Conservation (phyloP, 2,797 vertebrate genomes). For the Anguilla pacifica region DNA sequence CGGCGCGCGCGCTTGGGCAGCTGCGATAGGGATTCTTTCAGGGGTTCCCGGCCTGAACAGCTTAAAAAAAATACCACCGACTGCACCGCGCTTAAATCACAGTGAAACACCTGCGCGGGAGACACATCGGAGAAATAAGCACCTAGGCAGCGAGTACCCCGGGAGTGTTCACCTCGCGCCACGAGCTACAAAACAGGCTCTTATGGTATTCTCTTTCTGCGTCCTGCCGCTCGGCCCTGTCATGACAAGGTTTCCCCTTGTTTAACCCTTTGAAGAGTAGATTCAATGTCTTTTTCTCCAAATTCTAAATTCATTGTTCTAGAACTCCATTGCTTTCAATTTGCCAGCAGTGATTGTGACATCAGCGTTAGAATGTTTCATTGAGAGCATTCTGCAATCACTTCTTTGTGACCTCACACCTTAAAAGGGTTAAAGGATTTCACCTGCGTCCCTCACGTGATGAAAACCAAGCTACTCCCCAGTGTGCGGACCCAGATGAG, state of each 20-base stretch:
- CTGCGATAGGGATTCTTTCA: not conserved
- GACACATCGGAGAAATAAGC: constrained; percentile 32
- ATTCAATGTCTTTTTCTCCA: too few species aligned
- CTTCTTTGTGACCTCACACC: too few species aligned
- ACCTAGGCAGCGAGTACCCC: not conserved
- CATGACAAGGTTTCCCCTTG: not conserved
- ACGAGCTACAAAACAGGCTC: not conserved
- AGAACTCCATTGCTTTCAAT: too few species aligned
- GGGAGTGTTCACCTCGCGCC: not conserved
- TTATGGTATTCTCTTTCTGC: not conserved
- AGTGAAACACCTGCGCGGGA: constrained; percentile 46
- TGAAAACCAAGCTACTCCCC: not conserved
- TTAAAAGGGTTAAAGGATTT: not conserved
- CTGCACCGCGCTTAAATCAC: constrained; percentile 42
- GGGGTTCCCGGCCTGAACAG: constrained; percentile 55
- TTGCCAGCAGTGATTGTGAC: too few species aligned
- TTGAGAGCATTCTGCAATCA: too few species aligned
- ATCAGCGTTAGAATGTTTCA: too few species aligned
- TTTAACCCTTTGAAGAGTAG: not conserved
- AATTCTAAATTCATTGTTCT: too few species aligned
- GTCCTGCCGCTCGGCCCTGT: not conserved
- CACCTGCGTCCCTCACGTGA: not conserved
- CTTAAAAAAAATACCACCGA: constrained; percentile 59
- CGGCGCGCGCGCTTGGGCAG: not conserved
- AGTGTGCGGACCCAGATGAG: constrained; percentile 7